Percentiles rank a stretch among this genome's conserved stretches.
Evolutionary conservation across 64 coral and sea anemone species (phyloP).

Genomic region (Dendronephthya gigantea): DNA sequence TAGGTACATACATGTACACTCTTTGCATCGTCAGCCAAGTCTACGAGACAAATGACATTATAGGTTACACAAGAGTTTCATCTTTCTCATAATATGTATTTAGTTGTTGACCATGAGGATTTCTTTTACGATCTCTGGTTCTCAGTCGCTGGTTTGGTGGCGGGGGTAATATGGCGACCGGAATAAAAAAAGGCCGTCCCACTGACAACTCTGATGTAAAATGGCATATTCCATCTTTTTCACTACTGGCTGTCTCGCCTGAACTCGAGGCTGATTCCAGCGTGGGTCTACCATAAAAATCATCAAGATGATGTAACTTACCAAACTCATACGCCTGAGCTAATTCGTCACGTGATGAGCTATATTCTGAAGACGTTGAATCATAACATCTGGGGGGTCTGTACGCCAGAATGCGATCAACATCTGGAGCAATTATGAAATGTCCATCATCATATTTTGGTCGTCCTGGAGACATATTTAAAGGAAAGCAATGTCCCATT

Average conservation of each 20-base stretch:
- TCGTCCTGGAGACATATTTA: conserved; percentile 20
- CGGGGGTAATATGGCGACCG: conserved; percentile 57
- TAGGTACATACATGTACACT: too few species aligned
- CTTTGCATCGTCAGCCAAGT: too few species aligned
- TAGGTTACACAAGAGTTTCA: not conserved
- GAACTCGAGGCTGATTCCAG: conserved; percentile 90
- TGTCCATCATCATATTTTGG: conserved; percentile 49
- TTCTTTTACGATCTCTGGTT: not conserved
- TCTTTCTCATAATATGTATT: conserved; percentile 23
- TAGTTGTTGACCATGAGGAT: not conserved
- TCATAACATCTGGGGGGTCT: conserved; percentile 79
- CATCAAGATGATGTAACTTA: conserved; percentile 88
- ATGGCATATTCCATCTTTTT: conserved; percentile 96
- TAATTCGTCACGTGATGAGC: conserved; percentile 99
- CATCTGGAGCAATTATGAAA: conserved; percentile 47
- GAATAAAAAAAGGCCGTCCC: conserved; percentile 52
- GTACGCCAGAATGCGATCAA: conserved; percentile 30
- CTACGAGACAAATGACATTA: not conserved
- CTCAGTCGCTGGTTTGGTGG: conserved; percentile 57
- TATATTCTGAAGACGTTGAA: conserved; percentile 95
- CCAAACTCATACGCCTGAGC: conserved; percentile 81
- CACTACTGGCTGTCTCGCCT: conserved; percentile 83
- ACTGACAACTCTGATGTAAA: conserved; percentile 65
- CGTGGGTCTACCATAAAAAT: conserved; percentile 88
- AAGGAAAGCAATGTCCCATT: not conserved